Evolutionary conservation across 1,140 invertebrate genomes (phyloP).

Genomic region (Matsumurasca onukii): DNA sequence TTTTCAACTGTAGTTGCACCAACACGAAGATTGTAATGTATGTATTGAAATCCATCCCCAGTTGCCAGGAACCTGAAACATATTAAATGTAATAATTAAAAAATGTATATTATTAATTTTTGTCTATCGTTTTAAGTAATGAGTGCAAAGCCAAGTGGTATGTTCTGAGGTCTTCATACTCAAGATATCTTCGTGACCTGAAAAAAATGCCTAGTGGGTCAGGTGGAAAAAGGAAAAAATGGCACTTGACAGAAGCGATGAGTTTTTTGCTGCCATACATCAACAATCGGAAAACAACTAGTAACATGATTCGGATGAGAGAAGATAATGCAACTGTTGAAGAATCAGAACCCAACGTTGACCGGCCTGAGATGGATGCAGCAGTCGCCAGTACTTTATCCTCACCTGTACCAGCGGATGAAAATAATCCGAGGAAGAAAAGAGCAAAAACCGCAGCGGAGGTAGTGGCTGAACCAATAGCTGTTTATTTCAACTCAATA

Average conservation of each 20-base stretch:
- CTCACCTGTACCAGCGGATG: not conserved
- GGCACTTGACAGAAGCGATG: conserved; percentile 29
- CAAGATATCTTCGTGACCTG: conserved; percentile 24
- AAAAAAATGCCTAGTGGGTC: conserved; percentile 28
- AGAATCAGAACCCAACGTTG: not conserved
- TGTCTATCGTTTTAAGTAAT: conserved; percentile 18
- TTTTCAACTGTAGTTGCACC: conserved; percentile 28
- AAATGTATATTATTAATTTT: not conserved
- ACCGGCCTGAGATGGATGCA: not conserved
- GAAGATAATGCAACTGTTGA: not conserved
- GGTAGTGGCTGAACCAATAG: conserved; percentile 19
- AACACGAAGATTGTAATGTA: conserved; percentile 31
- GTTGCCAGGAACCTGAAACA: conserved; percentile 30
- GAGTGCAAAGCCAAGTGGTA: conserved; percentile 29
- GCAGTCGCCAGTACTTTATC: not conserved
- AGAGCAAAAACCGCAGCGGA: not conserved
- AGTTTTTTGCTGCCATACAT: conserved; percentile 23
- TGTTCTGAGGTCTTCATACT: conserved; percentile 22
- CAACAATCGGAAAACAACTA: conserved; percentile 18
- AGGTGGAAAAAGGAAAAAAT: conserved; percentile 27
- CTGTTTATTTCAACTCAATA: conserved; percentile 4
- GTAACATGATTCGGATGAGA: conserved; percentile 1
- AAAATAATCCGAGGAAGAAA: conserved; percentile 1
- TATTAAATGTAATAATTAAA: conserved; percentile 17
- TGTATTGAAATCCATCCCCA: conserved; percentile 22